Base-by-base conservation (phyloP, 2,888 invertebrate genomes). In the Yponomeuta malinellus region DNA sequence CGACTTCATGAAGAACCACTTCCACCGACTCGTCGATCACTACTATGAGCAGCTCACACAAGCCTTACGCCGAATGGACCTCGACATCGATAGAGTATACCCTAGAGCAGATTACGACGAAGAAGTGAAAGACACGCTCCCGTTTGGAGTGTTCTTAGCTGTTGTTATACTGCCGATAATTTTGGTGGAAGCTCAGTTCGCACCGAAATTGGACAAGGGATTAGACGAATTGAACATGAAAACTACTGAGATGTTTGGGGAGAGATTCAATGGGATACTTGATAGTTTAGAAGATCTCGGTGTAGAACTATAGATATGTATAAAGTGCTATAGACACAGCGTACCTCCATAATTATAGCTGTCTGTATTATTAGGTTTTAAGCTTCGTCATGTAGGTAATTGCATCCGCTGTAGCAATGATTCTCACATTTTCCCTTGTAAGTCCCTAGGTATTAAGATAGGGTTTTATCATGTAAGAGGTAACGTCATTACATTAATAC, bases 191-290 rank as follows among this genome's bases (percentile, higher is more conserved):
- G 73, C 72, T 0, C 78, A 79, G 33, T 69, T 81, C 73, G 83
- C 83, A 0, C 84, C 84, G 0, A 72, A 75, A 23, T 72, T 83
- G 9, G 72, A 64, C 33, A 48, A 75, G 59, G 71, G 74, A 31
- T 52, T 48, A 12, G 23, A 79, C 68, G 78, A 77, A 2, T 37
- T 82, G 2, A 64, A 23, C 70, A 72, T 68, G 81, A 83, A 72
- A 10, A 79, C 83, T 31, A 83, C 76, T 72, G 73, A 71, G 8
- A 73, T 83, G 2, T 87, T 78, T 73, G 70, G 73, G 0, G 80
- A 81, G 59, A 73, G 86, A 12, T 72, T 88, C 29, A 85, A 84
- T 69, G 87, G 82, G 0, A 73, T 87, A 23, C 74, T 88, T 52
- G 81, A 82, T 12, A 85, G 87, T 63, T 59, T 75, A 63, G 75